Conservation (phyloP, 2,888 invertebrate genomes). For the Suillia variegata region DNA sequence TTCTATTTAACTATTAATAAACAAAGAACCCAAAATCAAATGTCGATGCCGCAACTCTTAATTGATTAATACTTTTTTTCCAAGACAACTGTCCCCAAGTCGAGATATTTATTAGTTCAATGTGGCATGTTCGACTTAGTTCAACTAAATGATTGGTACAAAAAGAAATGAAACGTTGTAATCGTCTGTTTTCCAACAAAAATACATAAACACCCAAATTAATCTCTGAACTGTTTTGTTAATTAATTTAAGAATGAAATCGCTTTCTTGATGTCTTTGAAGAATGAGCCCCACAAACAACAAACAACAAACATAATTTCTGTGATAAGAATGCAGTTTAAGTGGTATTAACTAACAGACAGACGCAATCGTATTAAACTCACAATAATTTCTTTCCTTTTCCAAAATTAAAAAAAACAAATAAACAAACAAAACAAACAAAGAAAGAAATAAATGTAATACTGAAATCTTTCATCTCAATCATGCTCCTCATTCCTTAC, state of each 20-base stretch:
- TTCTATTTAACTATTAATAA: no score
- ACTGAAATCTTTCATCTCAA: slow-evolving; percentile 35
- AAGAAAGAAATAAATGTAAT: slow-evolving; percentile 39
- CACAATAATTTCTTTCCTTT: slow-evolving; percentile 38
- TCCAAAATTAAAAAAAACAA: not conserved
- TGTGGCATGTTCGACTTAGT: not conserved
- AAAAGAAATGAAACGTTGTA: not conserved
- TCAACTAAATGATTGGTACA: not conserved
- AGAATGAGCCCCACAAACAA: not conserved
- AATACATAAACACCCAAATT: slow-evolving; percentile 35
- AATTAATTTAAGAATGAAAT: slow-evolving; percentile 36
- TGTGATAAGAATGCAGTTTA: slow-evolving; percentile 13
- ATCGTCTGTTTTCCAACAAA: not conserved
- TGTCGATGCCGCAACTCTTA: not conserved
- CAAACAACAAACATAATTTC: no score
- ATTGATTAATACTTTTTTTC: no score
- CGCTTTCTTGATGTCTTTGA: not conserved
- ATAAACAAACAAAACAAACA: not conserved
- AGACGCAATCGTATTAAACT: slow-evolving; percentile 26
- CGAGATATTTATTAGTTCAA: no score
- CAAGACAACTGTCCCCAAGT: no score
- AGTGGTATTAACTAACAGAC: slow-evolving; percentile 22
- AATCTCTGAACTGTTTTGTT: slow-evolving; percentile 50
- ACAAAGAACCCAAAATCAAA: no score
- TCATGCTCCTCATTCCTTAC: slow-evolving; percentile 17